Evolutionary conservation across 92 coral and sea anemone species (phyloP).

Genomic region (Phymanthus crucifer): DNA sequence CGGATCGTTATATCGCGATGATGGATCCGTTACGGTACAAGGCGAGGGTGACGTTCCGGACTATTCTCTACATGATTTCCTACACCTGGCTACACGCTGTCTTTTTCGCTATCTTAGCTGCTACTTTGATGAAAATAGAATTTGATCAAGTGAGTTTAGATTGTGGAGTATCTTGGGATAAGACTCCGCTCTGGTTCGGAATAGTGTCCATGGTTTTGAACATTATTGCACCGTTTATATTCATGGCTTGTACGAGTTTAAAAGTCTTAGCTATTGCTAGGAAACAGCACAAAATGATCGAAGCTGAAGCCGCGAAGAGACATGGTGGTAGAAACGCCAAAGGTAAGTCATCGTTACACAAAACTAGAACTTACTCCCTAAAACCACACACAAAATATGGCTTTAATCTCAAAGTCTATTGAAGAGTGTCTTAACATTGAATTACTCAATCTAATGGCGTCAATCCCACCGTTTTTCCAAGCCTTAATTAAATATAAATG

Average conservation of each 20-base stretch:
- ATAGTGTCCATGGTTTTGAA: constrained; percentile 41
- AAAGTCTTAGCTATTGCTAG: constrained; percentile 60
- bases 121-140: constrained; percentile 33
- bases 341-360: constrained; percentile 11
- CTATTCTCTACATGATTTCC: constrained; percentile 45
- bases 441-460: neutral
- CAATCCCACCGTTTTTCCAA: neutral
- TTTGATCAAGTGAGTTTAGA: constrained; percentile 54
- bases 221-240: constrained; percentile 50
- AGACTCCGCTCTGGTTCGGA: constrained; percentile 61
- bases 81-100: constrained; percentile 58
- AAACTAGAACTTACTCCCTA: too few relatives aligned
- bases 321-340: constrained; percentile 8
- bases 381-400: too few relatives aligned
- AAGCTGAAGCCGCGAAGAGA: constrained; percentile 5
- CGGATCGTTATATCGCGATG: constrained; percentile 67
- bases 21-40: constrained; percentile 59
- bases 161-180: constrained; percentile 68
- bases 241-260: constrained; percentile 52
- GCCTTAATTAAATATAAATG: constrained; percentile 7
- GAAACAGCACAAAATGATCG: constrained; percentile 46
- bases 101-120: constrained; percentile 29
- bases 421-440: neutral
- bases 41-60: constrained; percentile 42
- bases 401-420: too few relatives aligned